Evolutionary conservation across 2,113 vertebrate genomes (phyloP), one percentile per base, ranked within the genome.

Genomic region (Anarrhichthys ocellatus): DNA sequence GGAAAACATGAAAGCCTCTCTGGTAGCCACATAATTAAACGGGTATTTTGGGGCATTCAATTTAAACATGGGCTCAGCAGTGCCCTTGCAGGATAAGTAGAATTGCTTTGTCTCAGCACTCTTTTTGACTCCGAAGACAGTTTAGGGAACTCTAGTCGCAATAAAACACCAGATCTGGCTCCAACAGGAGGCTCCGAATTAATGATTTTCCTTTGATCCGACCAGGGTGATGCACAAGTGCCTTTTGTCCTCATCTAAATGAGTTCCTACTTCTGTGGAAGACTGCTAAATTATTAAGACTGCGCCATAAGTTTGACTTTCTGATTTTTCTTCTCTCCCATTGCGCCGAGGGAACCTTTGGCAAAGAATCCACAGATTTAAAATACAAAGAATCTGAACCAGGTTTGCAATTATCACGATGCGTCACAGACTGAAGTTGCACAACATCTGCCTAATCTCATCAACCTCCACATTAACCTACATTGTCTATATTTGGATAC

Each of bases 11-110:
- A 94, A 94, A 94, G 89, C 81, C 82, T 86, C 86, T 81, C 70
- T 40, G 90, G 93, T 92, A 92, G 89, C 81, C 81, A 56, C 87
- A 70, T 92, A 96, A 95, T 95, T 92, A 93, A 92, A 89, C 83
- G 18, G 87, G 89, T 94, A 92, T 94, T 95, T 62, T 82, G 85
- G 91, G 90, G 82, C 87, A 75, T 92, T 94, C 91, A 92, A 94
- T 94, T 92, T 92, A 88, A 92, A 93, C 83, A 62, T 17, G 63
- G 72, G 83, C 87, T 90, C 86, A 75, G 84, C 81, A n/a, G 87
- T 84, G 90, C 81, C 92, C 88, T 91, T 83, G 84, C 73, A 54
- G 81, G 75, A 90, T 85, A 66, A 84, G 87, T 59, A 69, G 66
- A 83, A 86, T 76, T 78, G 80, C 87, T 94, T 90, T 90, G 83